These are phyloP conservation scores for Forbesichthys agassizii DNA, from an alignment of 2,113 vertebrate genomes.

Conservation along the genomic window DNA sequence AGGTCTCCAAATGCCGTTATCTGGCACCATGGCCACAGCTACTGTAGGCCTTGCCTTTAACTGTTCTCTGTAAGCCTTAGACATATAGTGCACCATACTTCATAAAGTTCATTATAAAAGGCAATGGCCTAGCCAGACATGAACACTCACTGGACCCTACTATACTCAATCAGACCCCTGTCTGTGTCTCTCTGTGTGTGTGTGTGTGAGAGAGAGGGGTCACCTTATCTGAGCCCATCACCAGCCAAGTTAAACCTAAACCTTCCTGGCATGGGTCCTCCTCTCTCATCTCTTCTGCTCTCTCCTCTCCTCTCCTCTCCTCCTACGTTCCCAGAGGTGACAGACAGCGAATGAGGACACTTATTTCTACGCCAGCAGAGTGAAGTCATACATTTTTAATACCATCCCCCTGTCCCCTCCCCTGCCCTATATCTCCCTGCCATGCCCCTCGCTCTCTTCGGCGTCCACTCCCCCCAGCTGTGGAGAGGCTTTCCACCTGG, in stretches of 20 bases:
- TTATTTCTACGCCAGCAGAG: constrained; percentile 56
- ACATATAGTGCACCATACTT: constrained; percentile 2
- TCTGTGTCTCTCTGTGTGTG: background rate
- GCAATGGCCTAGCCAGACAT: constrained; percentile 13
- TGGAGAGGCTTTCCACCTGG: constrained; percentile 42
- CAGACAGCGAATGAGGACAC: constrained; percentile 61
- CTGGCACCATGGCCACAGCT: constrained; percentile 18
- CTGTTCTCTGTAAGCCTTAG: constrained; percentile 13
- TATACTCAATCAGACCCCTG: background rate
- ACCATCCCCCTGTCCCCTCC: constrained; percentile 12
- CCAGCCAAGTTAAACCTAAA: constrained; percentile 5
- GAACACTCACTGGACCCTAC: background rate
- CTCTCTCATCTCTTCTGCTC: background rate
- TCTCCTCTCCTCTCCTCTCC: constrained; percentile 10
- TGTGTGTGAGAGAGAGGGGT: background rate
- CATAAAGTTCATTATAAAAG: constrained; percentile 28
- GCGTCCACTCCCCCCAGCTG: constrained; percentile 19
- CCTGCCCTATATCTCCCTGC: background rate
- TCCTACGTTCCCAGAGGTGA: constrained; percentile 55
- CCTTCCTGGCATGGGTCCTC: constrained; percentile 3
- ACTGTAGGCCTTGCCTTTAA: constrained; percentile 20
- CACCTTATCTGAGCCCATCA: background rate
- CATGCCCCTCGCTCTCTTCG: background rate
- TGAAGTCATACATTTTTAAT: constrained; percentile 67
- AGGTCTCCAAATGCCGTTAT: constrained; percentile 43